Evolutionary conservation across 2,888 invertebrate species (phyloP).

Genomic region (Eurytoma adleriae): DNA sequence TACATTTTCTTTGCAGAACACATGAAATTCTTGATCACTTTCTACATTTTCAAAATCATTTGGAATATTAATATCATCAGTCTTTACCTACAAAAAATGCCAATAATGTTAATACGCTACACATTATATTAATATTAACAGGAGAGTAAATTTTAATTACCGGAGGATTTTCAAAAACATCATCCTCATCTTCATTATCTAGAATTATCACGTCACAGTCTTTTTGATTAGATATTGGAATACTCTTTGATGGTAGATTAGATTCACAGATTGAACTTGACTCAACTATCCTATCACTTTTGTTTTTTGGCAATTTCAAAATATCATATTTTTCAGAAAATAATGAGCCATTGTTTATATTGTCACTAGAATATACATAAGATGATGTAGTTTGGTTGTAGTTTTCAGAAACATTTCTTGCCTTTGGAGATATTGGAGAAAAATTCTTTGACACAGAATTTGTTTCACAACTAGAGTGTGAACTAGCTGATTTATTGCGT

Average conservation of each 20-base stretch:
- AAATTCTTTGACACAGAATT: too few relatives aligned
- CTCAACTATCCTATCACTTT: too few relatives aligned
- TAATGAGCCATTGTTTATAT: too few relatives aligned
- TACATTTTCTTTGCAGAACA: slow-evolving; percentile 49
- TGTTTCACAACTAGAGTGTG: too few relatives aligned
- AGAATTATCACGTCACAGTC: slow-evolving; percentile 21
- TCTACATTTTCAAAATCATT: not conserved
- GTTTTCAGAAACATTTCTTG: too few relatives aligned
- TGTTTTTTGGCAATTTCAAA: too few relatives aligned
- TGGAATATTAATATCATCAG: not conserved
- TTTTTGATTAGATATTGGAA: not conserved
- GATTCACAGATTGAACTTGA: too few relatives aligned
- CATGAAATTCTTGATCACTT: slow-evolving; percentile 24
- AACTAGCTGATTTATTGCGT: not conserved
- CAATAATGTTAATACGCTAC: not conserved
- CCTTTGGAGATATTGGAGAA: too few relatives aligned
- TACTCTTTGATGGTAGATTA: not conserved
- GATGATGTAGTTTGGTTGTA: too few relatives aligned
- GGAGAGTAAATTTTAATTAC: not conserved
- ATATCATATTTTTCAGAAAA: too few relatives aligned
- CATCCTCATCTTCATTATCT: slow-evolving; percentile 32
- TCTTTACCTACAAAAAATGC: not conserved
- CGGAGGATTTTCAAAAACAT: not conserved
- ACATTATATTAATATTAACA: slow-evolving; percentile 6
- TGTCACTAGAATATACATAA: too few relatives aligned